Conservation (phyloP, 2,797 vertebrate species). For the Sebastes trivittatus region DNA sequence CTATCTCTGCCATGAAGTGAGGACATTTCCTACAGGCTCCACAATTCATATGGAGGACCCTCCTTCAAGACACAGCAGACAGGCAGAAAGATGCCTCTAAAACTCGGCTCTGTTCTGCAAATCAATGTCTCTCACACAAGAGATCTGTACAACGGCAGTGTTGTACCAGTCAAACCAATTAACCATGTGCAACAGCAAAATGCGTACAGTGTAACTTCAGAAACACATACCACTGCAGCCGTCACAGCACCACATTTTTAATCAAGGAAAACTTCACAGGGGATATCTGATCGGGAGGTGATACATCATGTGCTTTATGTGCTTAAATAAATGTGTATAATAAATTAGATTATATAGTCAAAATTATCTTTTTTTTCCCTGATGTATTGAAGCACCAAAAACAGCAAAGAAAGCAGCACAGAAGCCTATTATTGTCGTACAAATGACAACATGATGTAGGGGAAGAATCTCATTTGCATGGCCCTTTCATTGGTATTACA, state of each 20-base stretch:
- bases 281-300: no score
- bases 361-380: neutral
- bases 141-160: neutral
- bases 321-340: no score
- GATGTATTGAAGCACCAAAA: neutral
- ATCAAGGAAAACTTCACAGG: no score
- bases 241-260: no score
- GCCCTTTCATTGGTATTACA: neutral
- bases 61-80: neutral
- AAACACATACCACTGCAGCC: no score
- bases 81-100: neutral
- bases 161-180: neutral
- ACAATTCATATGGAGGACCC: neutral
- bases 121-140: neutral
- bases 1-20: slow-evolving; percentile 31
- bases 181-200: neutral
- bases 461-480: neutral
- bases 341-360: neutral
- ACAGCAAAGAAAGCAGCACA: neutral
- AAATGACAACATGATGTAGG: neutral
- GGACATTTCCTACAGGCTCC: slow-evolving; percentile 11
- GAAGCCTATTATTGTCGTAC: neutral
- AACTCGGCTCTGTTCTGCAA: neutral
- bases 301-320: no score
- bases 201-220: neutral